Conservation (phyloP, 2,888 invertebrate genomes). For the Eupithecia subfuscata region DNA sequence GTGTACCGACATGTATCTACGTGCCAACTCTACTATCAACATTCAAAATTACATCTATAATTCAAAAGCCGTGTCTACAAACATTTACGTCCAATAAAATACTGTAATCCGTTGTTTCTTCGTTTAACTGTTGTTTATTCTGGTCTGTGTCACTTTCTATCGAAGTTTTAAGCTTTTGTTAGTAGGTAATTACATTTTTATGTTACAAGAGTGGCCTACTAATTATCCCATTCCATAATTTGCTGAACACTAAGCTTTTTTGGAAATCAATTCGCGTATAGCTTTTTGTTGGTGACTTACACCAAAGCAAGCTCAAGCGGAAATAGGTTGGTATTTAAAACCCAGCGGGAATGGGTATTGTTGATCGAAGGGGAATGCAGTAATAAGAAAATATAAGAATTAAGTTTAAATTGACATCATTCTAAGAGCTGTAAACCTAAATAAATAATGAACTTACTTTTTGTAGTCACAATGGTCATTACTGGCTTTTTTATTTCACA, state of each 20-base stretch:
- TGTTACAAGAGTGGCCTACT: background rate
- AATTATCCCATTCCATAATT: background rate
- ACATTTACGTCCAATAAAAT: conserved; percentile 31
- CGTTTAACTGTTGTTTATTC: conserved; percentile 14
- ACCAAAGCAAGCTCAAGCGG: too few relatives aligned
- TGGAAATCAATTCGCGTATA: background rate
- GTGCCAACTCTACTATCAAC: background rate
- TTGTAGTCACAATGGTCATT: background rate
- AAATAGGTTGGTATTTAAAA: too few relatives aligned
- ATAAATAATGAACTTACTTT: background rate
- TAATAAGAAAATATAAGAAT: too few relatives aligned
- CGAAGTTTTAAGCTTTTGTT: background rate
- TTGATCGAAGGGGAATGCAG: too few relatives aligned
- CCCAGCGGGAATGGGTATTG: too few relatives aligned
- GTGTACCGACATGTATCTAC: background rate
- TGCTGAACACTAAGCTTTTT: background rate
- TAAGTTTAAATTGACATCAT: too few relatives aligned
- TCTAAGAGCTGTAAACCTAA: too few relatives aligned
- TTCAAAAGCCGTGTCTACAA: conserved; percentile 37
- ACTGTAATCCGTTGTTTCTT: conserved; percentile 23
- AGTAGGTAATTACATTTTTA: background rate
- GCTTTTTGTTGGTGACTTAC: background rate
- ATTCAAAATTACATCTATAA: background rate
- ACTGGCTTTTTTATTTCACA: background rate
- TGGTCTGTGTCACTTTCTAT: conserved; percentile 15